Base-by-base conservation (phyloP, 1,140 invertebrate species). In the Frieseomelitta varia region DNA sequence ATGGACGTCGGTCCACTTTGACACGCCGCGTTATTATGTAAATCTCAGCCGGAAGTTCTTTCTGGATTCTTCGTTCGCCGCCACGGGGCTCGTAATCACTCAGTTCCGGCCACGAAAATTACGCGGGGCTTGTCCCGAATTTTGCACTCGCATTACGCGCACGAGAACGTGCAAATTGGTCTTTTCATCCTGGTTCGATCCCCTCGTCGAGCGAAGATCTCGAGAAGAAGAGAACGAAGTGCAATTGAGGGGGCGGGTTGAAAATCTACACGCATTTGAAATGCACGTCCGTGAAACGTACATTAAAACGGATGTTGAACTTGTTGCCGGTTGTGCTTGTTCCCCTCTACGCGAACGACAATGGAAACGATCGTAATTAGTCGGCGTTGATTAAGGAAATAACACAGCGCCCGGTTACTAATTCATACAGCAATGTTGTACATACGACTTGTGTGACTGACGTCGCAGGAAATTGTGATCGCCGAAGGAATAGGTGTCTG, bases 11-110 rank as follows among this genome's bases (percentile, higher is more conserved):
- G 17, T 74, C 73, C 74, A 74, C 84, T 76, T 78, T 53, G 81
- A 53, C 39, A 10, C 61, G 73, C n/a, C 63, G 27, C 68, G 74
- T 84, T 90, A 88, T 90, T 87, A 88, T 90, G 88, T 71, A 88
- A 90, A 90, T 90, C 75, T n/a, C 58, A 77, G 78, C 68, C 86
- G 89, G 79, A 90, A 90, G 86, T 84, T 58, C 73, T 84, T 81
- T 65, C 58, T 39, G 55, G 34, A 79, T 77, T 79, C 71, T 73
- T 84, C 72, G 47, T 53, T 17, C 30, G 34, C 78, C 69, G 68
- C 15, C 65, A 34, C 65, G 17, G 47, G 24, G 6, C 63, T 24
- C 34, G n/a, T 77, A 76, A 85, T 84, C 79, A 65, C 30, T 30
- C 34, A 79, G 56, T 85, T 85, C 79, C 75, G 58, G 4, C 15